A percentile compares a stretch with the other conserved stretches of the same genome.
These are phyloP conservation scores for Cygnus atratus DNA, from an alignment of 2,113 vertebrate species.

Conservation along the genomic window DNA sequence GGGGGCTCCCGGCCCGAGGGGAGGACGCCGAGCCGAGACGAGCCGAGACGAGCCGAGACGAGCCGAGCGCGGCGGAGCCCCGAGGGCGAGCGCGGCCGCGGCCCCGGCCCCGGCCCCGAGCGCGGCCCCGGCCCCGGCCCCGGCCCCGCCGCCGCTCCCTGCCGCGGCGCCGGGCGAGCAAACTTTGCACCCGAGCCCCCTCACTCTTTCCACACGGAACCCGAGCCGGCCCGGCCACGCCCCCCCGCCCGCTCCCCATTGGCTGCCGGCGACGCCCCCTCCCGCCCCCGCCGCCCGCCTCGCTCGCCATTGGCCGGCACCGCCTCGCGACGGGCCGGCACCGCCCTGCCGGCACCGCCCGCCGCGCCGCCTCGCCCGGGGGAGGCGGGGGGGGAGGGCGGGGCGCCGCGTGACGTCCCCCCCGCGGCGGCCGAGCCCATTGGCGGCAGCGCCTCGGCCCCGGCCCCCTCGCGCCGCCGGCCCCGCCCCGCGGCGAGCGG, in stretches of 20 bases:
- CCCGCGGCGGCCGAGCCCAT: background rate
- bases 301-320: background rate
- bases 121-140: background rate
- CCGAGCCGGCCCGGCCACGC: constrained; percentile 59
- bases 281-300: background rate
- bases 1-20: background rate
- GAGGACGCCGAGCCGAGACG: no score
- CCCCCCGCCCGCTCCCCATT: constrained; percentile 55
- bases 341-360: background rate
- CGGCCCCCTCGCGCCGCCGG: background rate
- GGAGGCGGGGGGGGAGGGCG: background rate
- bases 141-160: background rate
- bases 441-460: background rate
- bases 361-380: background rate
- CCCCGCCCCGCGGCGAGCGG: background rate
- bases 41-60: no score
- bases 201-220: constrained; percentile 92
- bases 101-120: no score
- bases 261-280: background rate
- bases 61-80: background rate
- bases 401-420: background rate
- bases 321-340: constrained; percentile 27
- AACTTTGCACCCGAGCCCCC: constrained; percentile 98
- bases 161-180: constrained; percentile 91
- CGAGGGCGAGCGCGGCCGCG: background rate